Base-by-base conservation (phyloP, 2,888 invertebrate genomes). In the Stegana nigrithorax region DNA sequence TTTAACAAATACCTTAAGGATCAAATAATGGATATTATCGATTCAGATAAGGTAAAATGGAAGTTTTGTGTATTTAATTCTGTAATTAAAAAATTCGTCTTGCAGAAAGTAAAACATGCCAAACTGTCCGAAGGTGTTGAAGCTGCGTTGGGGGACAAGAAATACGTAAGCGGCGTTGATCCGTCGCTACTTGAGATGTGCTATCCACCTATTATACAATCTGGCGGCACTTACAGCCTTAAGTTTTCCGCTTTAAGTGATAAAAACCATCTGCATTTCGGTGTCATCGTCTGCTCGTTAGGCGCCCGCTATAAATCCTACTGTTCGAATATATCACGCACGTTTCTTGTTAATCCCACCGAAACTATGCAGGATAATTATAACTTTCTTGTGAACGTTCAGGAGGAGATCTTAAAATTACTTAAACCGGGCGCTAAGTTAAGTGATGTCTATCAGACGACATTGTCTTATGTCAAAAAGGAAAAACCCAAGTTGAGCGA, bases 141-240 rank as follows among this genome's bases (percentile, higher is more conserved):
- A 84, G 89, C 92, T 12, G 97, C 97, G 0, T 90, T 97, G 76
- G 91, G 91, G n/a, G 96, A 97, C 83, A 97, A 97, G 82, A 98
- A 98, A 86, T 97, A 96, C 85, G 95, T 98, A 1, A 90, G 93
- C 8, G 94, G 94, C 1, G 92, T 96, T 1, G 97, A 97, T 86
- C 90, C 92, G 2, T 90, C 91, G 25, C 93, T 96, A 84, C 89
- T 98, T 3, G 98, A 99, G 81, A 95, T 97, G 91, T 99, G 98
- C 82, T 99, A 98, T 84, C 97, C 98, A 0, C 95, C 99, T 0
- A 99, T 99, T 63, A 96, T 99, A 78, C 99, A 99, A 85, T 98
- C 98, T 32, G 99, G 99, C 7, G 98, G 98, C n/a, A 92, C 93
- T 81, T 99, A 98, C 87, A 94, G 92, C 80, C 89, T 99, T 50